A percentile compares a stretch with the other conserved stretches of the same genome.
Conservation (phyloP, 2,888 invertebrate species). For the Scotopteryx bipunctaria region DNA sequence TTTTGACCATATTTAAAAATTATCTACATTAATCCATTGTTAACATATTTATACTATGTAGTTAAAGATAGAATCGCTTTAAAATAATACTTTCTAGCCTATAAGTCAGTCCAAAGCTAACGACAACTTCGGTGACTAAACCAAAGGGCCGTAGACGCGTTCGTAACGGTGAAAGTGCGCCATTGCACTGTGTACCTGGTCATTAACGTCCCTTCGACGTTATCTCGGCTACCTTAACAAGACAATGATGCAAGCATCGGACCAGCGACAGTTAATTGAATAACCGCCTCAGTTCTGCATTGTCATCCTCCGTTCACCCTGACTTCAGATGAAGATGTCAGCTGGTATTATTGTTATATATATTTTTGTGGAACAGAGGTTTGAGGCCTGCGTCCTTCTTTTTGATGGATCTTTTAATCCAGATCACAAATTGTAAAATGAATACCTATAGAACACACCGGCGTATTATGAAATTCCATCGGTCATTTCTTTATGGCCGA, state of each 20-base stretch:
- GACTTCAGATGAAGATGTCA: slow-evolving; percentile 60
- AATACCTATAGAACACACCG: no score
- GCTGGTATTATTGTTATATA: slow-evolving; percentile 47
- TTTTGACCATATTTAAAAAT: no score
- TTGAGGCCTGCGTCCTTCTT: background rate
- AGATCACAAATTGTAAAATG: no score
- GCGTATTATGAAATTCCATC: no score
- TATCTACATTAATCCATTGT: no score
- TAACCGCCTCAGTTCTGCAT: slow-evolving; percentile 54
- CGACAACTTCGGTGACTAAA: slow-evolving; percentile 47
- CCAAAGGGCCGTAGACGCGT: slow-evolving; percentile 43
- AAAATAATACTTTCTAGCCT: background rate
- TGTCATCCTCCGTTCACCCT: slow-evolving; percentile 55
- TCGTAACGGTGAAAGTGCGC: slow-evolving; percentile 54
- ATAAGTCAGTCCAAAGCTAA: slow-evolving; percentile 37
- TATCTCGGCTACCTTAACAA: slow-evolving; percentile 37
- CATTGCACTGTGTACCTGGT: slow-evolving; percentile 41
- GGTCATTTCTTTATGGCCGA: no score
- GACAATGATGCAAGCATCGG: slow-evolving; percentile 36
- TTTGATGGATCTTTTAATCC: no score
- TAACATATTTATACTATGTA: no score
- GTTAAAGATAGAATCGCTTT: no score
- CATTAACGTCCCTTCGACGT: slow-evolving; percentile 37
- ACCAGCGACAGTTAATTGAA: slow-evolving; percentile 58
- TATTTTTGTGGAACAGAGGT: slow-evolving; percentile 33